Percentiles rank a stretch among this genome's conserved stretches.
phyloP scores from a whole-genome alignment of 2,797 vertebrate genomes.

The Acomys russatus region DNA sequence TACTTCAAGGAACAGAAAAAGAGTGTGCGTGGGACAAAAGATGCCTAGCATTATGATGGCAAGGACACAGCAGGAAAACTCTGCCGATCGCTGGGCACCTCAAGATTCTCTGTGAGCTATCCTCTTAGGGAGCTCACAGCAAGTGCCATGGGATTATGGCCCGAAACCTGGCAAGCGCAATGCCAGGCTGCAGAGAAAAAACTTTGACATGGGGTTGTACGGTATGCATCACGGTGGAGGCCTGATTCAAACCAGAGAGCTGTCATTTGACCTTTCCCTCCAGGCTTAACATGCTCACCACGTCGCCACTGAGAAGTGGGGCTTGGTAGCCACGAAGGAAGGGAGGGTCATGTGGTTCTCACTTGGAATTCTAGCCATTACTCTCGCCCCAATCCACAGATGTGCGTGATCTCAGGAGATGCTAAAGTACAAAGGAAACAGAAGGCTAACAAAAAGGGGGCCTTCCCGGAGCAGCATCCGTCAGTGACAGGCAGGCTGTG shows the following conservation, averaged over 20 bases:
- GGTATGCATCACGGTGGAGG: not conserved
- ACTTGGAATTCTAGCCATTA: not conserved
- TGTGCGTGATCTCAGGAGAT: not conserved
- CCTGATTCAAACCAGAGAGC: not conserved
- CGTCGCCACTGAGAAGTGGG: too few species aligned
- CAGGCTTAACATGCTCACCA: not conserved
- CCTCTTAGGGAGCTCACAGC: not conserved
- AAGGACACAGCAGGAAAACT: not conserved
- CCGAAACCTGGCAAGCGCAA: not conserved
- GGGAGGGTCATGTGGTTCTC: not conserved
- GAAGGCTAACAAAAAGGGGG: not conserved
- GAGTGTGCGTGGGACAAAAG: not conserved
- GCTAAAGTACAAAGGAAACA: not conserved
- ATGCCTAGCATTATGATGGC: not conserved
- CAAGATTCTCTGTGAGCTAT: not conserved
- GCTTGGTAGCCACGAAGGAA: not conserved
- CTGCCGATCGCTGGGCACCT: not conserved
- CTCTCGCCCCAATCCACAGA: not conserved
- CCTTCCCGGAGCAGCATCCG: not conserved
- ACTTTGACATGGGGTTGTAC: too few species aligned
- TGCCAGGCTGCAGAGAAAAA: not conserved
- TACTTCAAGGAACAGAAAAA: not conserved
- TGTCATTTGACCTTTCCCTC: not conserved
- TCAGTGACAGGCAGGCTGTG: not conserved
- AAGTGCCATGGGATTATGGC: not conserved